Evolutionary conservation across 2,797 vertebrate genomes (phyloP).

Genomic region (Pseudomugil gertrudae): DNA sequence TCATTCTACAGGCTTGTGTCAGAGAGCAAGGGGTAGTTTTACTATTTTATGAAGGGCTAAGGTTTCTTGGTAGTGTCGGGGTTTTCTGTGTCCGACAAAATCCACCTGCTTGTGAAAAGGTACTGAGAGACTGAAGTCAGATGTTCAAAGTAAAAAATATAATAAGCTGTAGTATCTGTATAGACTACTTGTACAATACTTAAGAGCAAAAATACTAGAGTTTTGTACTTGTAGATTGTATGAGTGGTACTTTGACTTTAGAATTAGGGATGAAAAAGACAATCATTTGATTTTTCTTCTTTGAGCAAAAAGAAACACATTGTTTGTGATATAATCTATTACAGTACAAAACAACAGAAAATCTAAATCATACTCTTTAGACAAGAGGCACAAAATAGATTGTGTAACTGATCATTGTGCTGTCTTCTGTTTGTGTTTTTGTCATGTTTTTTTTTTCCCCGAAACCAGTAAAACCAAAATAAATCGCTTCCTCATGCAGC

Average conservation of each 20-base stretch:
- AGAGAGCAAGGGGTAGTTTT: conserved; percentile 74
- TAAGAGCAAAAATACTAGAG: background rate
- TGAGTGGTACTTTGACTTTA: background rate
- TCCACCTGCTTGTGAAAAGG: conserved; percentile 48
- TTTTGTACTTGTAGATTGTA: conserved; percentile 1
- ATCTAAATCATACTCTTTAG: background rate
- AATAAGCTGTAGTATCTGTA: background rate
- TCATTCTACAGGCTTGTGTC: conserved; percentile 73
- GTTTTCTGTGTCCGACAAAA: conserved; percentile 70
- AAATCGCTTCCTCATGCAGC: conserved; percentile 57
- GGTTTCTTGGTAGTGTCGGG: conserved; percentile 54
- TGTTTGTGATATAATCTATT: background rate
- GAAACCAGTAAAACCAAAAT: conserved; percentile 42
- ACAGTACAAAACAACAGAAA: background rate
- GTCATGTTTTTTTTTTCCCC: conserved; percentile 47
- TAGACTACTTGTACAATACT: background rate
- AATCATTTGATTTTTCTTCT: background rate
- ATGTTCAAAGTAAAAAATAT: conserved; percentile 20
- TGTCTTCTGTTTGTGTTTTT: conserved; percentile 22
- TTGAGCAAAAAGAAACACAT: background rate
- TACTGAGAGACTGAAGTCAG: conserved; percentile 34
- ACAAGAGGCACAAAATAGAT: conserved; percentile 18
- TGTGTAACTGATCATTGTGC: conserved; percentile 34
- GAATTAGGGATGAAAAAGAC: background rate
- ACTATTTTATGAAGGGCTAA: conserved; percentile 77